Evolutionary conservation across 92 coral and sea anemone genomes (phyloP), one percentile per base, ranked within the genome.

Genomic region (Siderastrea siderea): DNA sequence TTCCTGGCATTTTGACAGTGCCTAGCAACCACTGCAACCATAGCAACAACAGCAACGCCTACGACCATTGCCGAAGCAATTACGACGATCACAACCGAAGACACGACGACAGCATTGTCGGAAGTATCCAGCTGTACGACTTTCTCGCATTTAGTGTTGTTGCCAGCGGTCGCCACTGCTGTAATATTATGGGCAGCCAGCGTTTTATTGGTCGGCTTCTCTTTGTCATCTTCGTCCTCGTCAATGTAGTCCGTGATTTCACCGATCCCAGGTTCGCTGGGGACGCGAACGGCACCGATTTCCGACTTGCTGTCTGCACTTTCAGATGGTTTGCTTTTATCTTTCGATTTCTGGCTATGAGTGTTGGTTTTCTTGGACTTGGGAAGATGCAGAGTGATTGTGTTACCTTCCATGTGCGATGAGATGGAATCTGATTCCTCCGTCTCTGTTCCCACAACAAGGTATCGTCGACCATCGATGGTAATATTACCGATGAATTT

Each of bases 51-150:
- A 47, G 99, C 99, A 19, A 98, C 99, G 14, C 99, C 99, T 48
- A 98, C 99, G 38, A 98, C 99, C 99, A 98, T 98, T 84, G 99
- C 99, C 92, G 99, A 98, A 62, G 99, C 99, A 19, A 98, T 98
- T 58, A 98, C 99, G 84, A 98, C 99, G 87, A 98, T 98, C 38
- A 98, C 99, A 12, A 98, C 99, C 88, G 99, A 98, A 46, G 99
- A 98, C 77, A 98, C 99, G 75, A 98, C 99, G 83, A 98, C 99
- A 54, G 99, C 99, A 77, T 98, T 98, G 82, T 98, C 99, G 84
- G 99, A 98, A 26, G 99, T 96, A 44, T 98, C 98, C 54, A 98
- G 96, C 75, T 98, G 98, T 51, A 96, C 98, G 73, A 95, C 98
- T 68, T 96, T 95, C 83, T 98, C 99, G 68, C 99, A 98, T 64